Percentiles rank a stretch among this genome's conserved stretches.
These are phyloP conservation scores for Crotalus tigris DNA, from an alignment of 2,113 vertebrate genomes.

Conservation along the genomic window DNA sequence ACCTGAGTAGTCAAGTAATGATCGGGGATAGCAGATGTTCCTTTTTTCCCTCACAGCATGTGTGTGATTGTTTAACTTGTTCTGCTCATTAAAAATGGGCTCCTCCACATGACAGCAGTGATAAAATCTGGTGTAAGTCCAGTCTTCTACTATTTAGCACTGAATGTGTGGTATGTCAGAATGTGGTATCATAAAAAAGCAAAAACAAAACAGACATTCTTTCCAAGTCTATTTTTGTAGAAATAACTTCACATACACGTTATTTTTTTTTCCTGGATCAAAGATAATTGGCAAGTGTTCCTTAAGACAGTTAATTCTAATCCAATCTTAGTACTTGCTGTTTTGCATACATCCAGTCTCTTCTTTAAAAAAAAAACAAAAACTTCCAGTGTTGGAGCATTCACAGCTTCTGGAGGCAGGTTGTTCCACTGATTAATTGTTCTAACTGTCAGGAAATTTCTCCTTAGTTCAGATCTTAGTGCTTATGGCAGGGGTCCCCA, in stretches of 20 bases:
- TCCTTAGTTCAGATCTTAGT: background rate
- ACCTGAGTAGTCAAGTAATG: background rate
- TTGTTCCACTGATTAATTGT: too few species aligned
- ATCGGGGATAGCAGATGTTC: constrained; percentile 5
- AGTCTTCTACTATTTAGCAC: background rate
- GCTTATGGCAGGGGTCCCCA: background rate
- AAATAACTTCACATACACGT: too few species aligned
- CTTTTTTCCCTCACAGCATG: background rate
- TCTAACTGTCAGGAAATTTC: too few species aligned
- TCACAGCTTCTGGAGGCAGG: too few species aligned
- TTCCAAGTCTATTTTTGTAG: background rate
- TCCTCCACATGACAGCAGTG: background rate
- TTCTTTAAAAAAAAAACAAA: too few species aligned
- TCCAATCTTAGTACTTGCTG: background rate
- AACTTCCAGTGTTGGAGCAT: too few species aligned
- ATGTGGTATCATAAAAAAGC: background rate
- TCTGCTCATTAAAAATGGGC: background rate
- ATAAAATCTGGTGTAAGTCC: background rate
- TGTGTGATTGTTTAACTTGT: background rate
- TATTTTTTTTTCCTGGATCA: background rate
- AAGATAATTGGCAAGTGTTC: background rate
- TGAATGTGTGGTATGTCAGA: background rate
- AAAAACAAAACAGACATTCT: background rate
- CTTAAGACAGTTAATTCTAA: background rate
- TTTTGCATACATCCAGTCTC: background rate